Evolutionary conservation across 2,113 vertebrate genomes (phyloP).

Genomic region (Saguinus imperator): DNA sequence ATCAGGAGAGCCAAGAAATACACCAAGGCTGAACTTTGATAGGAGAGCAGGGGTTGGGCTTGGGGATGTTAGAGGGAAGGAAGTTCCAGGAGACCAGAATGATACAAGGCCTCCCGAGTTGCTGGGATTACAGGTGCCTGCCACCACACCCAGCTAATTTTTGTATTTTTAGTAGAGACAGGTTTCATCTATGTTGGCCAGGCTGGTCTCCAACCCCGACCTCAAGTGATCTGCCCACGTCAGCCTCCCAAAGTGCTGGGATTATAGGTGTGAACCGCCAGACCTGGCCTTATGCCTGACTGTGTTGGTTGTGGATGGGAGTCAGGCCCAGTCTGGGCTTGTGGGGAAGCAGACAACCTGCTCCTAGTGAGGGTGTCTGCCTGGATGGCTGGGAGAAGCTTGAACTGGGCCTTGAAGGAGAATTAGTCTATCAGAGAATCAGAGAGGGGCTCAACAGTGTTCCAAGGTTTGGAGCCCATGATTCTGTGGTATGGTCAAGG

Average conservation of each 20-base stretch:
- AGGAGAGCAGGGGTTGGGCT: background rate
- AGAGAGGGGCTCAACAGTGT: background rate
- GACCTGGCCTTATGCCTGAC: background rate
- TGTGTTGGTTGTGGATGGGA: background rate
- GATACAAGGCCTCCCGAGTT: background rate
- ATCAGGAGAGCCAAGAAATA: background rate
- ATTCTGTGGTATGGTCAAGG: background rate
- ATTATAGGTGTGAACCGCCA: background rate
- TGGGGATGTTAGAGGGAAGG: background rate
- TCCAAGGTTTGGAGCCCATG: background rate
- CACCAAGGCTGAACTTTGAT: background rate
- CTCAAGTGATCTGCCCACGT: too few species aligned
- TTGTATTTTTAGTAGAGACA: background rate
- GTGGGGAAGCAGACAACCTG: background rate
- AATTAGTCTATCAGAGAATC: background rate
- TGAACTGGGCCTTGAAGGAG: background rate
- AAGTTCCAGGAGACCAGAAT: background rate
- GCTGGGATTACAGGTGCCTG: too few species aligned
- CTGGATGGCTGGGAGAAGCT: background rate
- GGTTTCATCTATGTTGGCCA: too few species aligned
- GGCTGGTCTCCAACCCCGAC: too few species aligned
- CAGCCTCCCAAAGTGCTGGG: too few species aligned
- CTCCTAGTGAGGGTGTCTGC: background rate
- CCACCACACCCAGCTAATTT: background rate
- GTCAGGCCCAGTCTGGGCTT: background rate